Conservation (phyloP, 2,113 vertebrate species). For the Myotis davidii region DNA sequence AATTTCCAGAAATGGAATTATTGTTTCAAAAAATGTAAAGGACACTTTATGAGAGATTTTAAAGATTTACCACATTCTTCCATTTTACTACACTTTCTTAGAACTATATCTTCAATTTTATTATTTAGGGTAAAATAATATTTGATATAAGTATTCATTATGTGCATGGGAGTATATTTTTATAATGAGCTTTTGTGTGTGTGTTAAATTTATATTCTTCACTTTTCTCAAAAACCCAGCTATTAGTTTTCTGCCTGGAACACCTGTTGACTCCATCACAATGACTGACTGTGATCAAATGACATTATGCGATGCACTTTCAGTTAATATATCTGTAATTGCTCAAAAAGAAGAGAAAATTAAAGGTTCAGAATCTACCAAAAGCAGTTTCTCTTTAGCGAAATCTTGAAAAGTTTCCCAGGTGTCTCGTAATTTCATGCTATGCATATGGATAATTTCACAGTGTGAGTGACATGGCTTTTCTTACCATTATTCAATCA, state of each 20-base stretch:
- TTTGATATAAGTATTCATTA: constrained; percentile 9
- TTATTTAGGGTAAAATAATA: not conserved
- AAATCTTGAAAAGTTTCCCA: constrained; percentile 29
- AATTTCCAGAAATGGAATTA: not conserved
- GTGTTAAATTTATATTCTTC: not conserved
- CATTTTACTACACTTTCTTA: constrained; percentile 17
- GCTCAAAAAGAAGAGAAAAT: constrained; percentile 52
- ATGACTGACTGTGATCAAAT: not conserved
- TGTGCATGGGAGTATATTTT: not conserved
- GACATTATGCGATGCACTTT: constrained; percentile 33
- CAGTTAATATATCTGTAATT: constrained; percentile 38
- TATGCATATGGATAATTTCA: not conserved
- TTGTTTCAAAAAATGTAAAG: constrained; percentile 46
- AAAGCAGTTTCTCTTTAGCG: not conserved
- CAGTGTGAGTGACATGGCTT: not conserved
- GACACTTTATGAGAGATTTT: not conserved
- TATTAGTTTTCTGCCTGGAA: not conserved
- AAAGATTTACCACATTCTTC: not conserved
- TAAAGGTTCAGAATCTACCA: constrained; percentile 23
- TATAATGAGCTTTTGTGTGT: not conserved
- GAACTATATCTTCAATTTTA: constrained; percentile 9
- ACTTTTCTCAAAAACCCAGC: not conserved
- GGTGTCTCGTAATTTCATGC: constrained; percentile 19
- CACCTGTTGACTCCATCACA: not conserved
- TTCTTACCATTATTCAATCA: not conserved